These are phyloP conservation scores for Papilio xuthus DNA, from an alignment of 1,140 invertebrate genomes.

Conservation along the genomic window DNA sequence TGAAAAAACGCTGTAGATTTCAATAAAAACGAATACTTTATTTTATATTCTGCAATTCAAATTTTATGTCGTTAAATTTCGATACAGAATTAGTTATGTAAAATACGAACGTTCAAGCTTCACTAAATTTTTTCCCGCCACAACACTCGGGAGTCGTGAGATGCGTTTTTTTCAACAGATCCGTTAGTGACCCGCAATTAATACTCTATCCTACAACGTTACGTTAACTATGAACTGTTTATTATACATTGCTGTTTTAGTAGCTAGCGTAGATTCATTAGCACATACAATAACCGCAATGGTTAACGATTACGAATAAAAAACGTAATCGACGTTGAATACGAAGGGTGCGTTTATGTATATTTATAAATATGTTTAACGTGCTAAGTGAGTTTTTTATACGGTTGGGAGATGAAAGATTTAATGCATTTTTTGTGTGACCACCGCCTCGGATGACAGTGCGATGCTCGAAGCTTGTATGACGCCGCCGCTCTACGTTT, in stretches of 20 bases:
- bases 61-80: not conserved
- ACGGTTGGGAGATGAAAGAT: conserved; percentile 51
- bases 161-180: conserved; percentile 62
- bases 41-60: not conserved
- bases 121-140: conserved; percentile 50
- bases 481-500: conserved; percentile 44
- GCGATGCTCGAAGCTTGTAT: conserved; percentile 58
- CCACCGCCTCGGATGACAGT: conserved; percentile 60
- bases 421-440: conserved; percentile 63
- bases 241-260: conserved; percentile 47
- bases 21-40: not conserved
- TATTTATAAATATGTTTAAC: conserved; percentile 57
- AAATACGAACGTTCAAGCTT: conserved; percentile 40
- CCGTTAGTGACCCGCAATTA: conserved; percentile 58
- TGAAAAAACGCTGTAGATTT: not conserved
- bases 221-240: conserved; percentile 41
- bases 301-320: conserved; percentile 39
- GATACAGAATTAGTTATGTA: conserved; percentile 18
- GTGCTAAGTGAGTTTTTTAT: conserved; percentile 64
- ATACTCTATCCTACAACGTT: conserved; percentile 41
- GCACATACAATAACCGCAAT: conserved; percentile 42
- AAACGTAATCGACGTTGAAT: conserved; percentile 28
- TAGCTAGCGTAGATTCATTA: conserved; percentile 28
- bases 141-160: conserved; percentile 66
- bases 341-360: conserved; percentile 40